phyloP scores from a whole-genome alignment of 2,888 invertebrate species.

The Xestoiulus laeticollis region DNA sequence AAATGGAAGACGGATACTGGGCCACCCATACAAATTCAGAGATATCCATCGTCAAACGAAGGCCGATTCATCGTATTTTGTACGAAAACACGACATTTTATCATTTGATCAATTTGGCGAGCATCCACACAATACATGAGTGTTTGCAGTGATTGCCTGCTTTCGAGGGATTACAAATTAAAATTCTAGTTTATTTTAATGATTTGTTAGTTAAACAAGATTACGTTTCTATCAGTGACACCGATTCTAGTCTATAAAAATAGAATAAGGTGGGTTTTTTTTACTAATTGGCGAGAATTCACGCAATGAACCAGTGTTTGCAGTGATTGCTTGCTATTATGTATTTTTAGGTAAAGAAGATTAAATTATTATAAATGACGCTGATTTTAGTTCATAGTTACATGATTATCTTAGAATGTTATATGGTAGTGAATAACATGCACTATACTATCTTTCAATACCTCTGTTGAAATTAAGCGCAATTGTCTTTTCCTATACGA shows the following conservation, averaged over 20 bases:
- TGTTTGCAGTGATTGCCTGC: background rate
- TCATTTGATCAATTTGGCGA: background rate
- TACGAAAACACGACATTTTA: background rate
- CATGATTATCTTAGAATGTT: too few species aligned
- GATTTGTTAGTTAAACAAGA: too few species aligned
- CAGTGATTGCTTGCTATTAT: background rate
- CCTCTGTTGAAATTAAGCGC: too few species aligned
- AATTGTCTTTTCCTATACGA: too few species aligned
- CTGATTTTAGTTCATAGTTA: too few species aligned
- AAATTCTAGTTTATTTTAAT: too few species aligned
- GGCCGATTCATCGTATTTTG: background rate
- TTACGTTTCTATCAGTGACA: too few species aligned
- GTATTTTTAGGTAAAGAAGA: background rate
- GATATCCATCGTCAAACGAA: background rate
- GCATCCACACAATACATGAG: background rate
- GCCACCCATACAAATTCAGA: background rate
- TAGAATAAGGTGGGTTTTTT: too few species aligned
- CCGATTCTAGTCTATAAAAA: too few species aligned
- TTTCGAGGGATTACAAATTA: background rate
- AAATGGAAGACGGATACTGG: background rate
- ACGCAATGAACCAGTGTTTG: background rate
- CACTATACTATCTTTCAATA: too few species aligned
- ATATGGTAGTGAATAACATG: too few species aligned
- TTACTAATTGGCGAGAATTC: background rate
- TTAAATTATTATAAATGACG: too few species aligned